Evolutionary conservation across 2,113 vertebrate genomes (phyloP), one percentile per base, ranked within the genome.

Genomic region (Pithys albifrons): DNA sequence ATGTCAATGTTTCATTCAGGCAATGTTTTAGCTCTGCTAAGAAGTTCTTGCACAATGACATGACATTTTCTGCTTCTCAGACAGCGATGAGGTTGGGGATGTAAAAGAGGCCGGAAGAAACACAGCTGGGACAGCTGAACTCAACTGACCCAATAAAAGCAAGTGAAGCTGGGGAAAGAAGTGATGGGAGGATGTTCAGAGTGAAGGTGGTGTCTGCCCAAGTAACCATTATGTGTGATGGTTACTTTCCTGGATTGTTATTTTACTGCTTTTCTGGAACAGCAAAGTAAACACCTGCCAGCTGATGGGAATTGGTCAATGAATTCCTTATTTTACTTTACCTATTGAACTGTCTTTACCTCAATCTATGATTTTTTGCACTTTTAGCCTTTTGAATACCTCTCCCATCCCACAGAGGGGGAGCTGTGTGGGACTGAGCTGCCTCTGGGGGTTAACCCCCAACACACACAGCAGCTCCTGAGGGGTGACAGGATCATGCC

Each of bases 201-300:
- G 9, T 39, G 15, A 75, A 22, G 19, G 6, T 24, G 15, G 6
- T 24, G 31, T 37, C 48, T 70, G 75, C 55, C 48, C 46, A 70
- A 37, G 35, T 39, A 24, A 62, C 19, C 0, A 0, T 49, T 41
- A 55, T 0, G 0, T 1, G 1, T 62, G 27, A 39, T 25, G 13
- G 5, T n/a, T 57, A 8, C 31, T 57, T 57, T 33, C 31, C 55
- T 8, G 31, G 24, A 57, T 55, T 29, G 31, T 55, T 31, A 29
- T 28, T 29, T 11, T 11, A 20, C 27, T 64, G 35, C 19, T 75
- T 49, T 81, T 43, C 55, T 45, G 23, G 27, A 75, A 39, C 12
- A 19, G 52, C 41, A 54, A 54, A 24, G 8, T 59, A 33, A 74
- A 43, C n/a, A 61, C 7, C 25, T 33, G 14, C 14, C 11, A 58